Conservation (phyloP, 2,113 vertebrate genomes). For the Pipa parva region DNA sequence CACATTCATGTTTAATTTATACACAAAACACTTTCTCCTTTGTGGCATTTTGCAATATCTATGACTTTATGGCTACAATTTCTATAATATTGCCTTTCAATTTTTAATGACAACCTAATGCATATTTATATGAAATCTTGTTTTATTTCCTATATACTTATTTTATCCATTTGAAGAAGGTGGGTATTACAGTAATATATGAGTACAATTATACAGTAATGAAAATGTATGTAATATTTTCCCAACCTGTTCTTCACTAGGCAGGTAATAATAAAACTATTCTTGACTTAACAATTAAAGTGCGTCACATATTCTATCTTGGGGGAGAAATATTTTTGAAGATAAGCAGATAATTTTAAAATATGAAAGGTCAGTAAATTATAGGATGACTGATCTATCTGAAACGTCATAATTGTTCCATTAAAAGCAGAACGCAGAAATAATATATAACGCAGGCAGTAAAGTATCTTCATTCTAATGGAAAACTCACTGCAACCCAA, state of each 20-base stretch:
- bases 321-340: no score
- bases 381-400: no score
- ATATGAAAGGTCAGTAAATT: no score
- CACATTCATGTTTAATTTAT: constrained; percentile 33
- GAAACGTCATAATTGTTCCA: no score
- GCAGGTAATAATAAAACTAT: no score
- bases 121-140: constrained; percentile 28
- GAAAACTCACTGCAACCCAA: no score
- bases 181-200: background rate
- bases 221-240: background rate
- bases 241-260: background rate
- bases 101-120: constrained; percentile 34
- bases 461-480: no score
- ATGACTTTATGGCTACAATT: constrained; percentile 26
- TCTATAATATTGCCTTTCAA: constrained; percentile 32
- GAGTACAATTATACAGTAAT: background rate
- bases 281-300: no score
- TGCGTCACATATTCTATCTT: no score
- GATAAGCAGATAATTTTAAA: no score
- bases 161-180: background rate
- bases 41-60: constrained; percentile 18
- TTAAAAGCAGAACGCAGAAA: no score
- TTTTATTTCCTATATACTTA: constrained; percentile 16
- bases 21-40: background rate
- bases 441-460: no score